Evolutionary conservation across 2,113 vertebrate genomes (phyloP), one percentile per base, ranked within the genome.

Genomic region (Nesoenas mayeri): DNA sequence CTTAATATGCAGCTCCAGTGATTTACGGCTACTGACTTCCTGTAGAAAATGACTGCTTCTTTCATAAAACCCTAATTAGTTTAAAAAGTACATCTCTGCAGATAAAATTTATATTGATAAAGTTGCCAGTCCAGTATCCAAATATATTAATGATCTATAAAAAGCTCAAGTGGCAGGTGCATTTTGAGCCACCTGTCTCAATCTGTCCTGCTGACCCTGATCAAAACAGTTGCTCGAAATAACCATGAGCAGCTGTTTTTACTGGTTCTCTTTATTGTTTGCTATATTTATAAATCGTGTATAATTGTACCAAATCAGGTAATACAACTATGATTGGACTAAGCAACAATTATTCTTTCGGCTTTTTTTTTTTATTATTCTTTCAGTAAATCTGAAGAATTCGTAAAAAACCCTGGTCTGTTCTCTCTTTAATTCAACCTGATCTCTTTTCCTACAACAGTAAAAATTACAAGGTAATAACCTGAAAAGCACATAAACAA

Each of bases 41-140:
- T 93, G 91, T 70, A 79, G 89, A 95, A 97, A 97, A 97, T 86
- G 22, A 93, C 78, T 96, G 60, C 18, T 96, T 89, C 88, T 95
- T 97, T 97, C 89, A 94, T 93, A 94, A 95, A 97, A 95, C 93
- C 19, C 42, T 93, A 83, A 85, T 97, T 95, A 92, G 87, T 93
- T 93, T 87, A 0, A 95, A 91, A 96, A 95, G 56, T 91, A 64
- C 60, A 25, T 32, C 26, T 90, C 94, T 82, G 6, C 44, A 66
- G 48, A 67, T 32, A 86, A 82, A 95, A 92, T 69, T 51, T 86
- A 62, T 94, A 87, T 67, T 61, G 34, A 93, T 92, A 88, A 95
- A 88, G 10, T 81, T 93, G n/a, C 53, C 34, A 74, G 34, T 54
- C 44, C 47, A 38, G 38, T 90, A 82, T 77, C 84, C 74, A 80